phyloP scores from a whole-genome alignment of 2,113 vertebrate species.

The Microtus pennsylvanicus region DNA sequence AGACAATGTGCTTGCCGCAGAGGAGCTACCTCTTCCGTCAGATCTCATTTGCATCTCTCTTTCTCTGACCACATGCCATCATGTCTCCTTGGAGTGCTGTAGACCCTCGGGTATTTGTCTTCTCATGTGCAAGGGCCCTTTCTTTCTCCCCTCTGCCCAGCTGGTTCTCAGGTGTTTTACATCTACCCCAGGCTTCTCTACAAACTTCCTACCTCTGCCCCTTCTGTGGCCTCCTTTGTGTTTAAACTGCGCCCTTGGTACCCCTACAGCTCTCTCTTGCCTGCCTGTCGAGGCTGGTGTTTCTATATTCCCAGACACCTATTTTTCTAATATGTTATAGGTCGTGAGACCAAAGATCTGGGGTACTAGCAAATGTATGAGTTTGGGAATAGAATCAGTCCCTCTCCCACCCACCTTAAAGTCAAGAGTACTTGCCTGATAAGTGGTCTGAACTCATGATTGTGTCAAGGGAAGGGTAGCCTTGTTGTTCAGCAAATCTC shows the following conservation, averaged over 20 bases:
- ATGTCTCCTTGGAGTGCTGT: rapidly evolving
- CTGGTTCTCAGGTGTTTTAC: neutral
- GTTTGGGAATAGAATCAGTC: neutral
- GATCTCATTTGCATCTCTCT: neutral
- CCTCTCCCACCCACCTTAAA: neutral
- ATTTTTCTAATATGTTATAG: neutral
- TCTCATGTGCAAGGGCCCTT: neutral
- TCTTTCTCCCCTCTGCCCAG: rapidly evolving
- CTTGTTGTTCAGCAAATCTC: rapidly evolving
- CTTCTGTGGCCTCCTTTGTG: neutral
- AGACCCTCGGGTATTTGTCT: neutral
- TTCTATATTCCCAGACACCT: neutral
- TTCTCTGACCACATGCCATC: neutral
- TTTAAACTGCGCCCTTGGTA: neutral
- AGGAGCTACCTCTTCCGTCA: neutral
- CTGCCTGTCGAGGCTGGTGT: neutral
- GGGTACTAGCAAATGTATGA: neutral
- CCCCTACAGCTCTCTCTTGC: neutral
- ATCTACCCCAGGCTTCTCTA: neutral
- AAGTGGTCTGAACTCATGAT: rapidly evolving
- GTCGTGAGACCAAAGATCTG: neutral
- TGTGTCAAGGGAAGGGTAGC: neutral
- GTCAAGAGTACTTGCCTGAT: neutral
- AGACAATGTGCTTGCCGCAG: rapidly evolving
- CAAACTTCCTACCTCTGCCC: neutral